Conservation (phyloP, 2,888 invertebrate genomes). For the Archaeoteleia sp. region DNA sequence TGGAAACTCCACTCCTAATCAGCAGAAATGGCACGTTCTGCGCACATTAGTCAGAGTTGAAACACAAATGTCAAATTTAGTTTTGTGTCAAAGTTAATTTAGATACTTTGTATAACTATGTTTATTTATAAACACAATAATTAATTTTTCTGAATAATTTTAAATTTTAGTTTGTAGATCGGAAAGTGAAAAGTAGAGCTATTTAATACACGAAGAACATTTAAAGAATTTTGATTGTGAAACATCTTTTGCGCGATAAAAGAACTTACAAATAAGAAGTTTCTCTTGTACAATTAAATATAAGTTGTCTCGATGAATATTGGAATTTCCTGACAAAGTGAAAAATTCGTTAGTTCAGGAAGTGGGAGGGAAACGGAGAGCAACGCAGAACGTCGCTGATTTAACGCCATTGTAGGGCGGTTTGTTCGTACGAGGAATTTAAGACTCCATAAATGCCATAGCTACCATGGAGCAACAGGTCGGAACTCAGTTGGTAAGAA, state of each 20-base stretch:
- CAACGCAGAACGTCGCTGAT: slow-evolving; percentile 54
- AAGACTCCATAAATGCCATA: slow-evolving; percentile 66
- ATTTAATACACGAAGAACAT: no score
- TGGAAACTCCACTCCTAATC: neutral
- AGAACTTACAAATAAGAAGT: slow-evolving; percentile 5
- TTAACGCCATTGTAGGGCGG: slow-evolving; percentile 47
- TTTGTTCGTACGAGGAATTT: slow-evolving; percentile 61
- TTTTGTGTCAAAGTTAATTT: no score
- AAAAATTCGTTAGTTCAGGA: slow-evolving; percentile 25
- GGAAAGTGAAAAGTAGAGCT: no score
- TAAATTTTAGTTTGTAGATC: no score
- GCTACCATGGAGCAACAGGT: slow-evolving; percentile 65
- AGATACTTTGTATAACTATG: no score
- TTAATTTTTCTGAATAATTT: no score
- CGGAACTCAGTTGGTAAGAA: slow-evolving; percentile 63
- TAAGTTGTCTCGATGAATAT: slow-evolving; percentile 25
- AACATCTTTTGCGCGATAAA: neutral
- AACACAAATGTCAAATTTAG: no score
- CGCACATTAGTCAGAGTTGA: slow-evolving; percentile 27
- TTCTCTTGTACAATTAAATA: slow-evolving; percentile 6
- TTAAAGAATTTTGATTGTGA: slow-evolving; percentile 7
- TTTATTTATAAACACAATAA: no score
- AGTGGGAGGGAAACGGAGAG: slow-evolving; percentile 12
- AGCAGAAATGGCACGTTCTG: neutral
- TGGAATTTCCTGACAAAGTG: slow-evolving; percentile 29